Percentiles rank a stretch among this genome's conserved stretches.
These are phyloP conservation scores for Pissodes strobi DNA, from an alignment of 1,140 invertebrate genomes.

Conservation along the genomic window DNA sequence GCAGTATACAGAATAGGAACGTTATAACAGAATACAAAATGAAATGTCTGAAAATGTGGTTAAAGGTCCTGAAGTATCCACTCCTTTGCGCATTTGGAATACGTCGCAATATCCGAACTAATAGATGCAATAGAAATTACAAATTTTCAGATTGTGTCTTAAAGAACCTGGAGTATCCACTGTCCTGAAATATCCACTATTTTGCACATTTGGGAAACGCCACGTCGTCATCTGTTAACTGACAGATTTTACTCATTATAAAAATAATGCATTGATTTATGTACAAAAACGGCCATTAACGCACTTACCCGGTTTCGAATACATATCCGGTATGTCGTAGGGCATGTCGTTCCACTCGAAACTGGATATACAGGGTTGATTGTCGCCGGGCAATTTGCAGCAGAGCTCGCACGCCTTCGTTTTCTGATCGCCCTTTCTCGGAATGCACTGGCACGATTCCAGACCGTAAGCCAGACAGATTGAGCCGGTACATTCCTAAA, in stretches of 20 bases:
- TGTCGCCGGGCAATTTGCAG: constrained; percentile 84
- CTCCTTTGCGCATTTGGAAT: too few species aligned
- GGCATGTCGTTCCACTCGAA: constrained; percentile 88
- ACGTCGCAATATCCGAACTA: constrained; percentile 99
- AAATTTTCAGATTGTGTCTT: too few species aligned
- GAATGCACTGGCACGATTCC: constrained; percentile 93
- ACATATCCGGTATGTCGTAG: constrained; percentile 90
- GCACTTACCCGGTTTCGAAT: constrained; percentile 75
- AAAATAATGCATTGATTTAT: too few species aligned
- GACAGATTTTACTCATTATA: too few species aligned
- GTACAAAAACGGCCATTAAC: neutral
- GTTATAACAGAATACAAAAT: too few species aligned
- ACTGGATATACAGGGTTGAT: constrained; percentile 79
- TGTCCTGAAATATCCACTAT: too few species aligned
- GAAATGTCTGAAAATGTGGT: too few species aligned
- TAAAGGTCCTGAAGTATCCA: too few species aligned
- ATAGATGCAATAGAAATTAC: constrained; percentile 97
- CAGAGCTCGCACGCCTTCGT: constrained; percentile 90
- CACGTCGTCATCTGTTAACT: too few species aligned
- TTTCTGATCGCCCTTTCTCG: constrained; percentile 70
- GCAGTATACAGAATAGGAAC: too few species aligned
- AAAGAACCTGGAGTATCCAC: too few species aligned
- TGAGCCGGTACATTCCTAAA: constrained; percentile 86
- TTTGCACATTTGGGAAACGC: too few species aligned
- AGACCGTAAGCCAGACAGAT: constrained; percentile 92